Evolutionary conservation across 2,888 invertebrate genomes (phyloP), one percentile per base, ranked within the genome.

Genomic region (Caradrina clavipalpis): DNA sequence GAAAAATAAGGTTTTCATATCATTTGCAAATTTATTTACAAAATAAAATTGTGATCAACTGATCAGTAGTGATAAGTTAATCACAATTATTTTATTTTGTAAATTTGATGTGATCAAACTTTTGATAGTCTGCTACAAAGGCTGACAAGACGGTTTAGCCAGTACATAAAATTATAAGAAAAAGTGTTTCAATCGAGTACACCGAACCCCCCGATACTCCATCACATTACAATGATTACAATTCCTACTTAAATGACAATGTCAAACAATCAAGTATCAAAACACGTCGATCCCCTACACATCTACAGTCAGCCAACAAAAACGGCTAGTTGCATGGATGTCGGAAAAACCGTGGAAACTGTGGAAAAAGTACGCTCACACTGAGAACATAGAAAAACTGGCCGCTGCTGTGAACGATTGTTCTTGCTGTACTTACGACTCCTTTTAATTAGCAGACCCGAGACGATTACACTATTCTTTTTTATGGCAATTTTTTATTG

Each of bases 301-400:
- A 87, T 88, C 87, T 88, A 90, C 88, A 91, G 87, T 81, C 84
- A 81, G 78, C 71, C 75, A 71, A 87, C 90, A 93, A 94, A 91
- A 89, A 88, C 87, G 54, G 1, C 65, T 49, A 68, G 83, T 78
- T 80, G 83, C 76, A 77, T 77, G 74, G 90, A 83, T 82, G 78
- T 82, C 61, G 91, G 95, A 95, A 95, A 95, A 95, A 95, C 93
- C 94, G 94, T 95, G 95, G 95, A 93, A 95, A 94, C 89, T 77
- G 83, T 63, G 87, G 94, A 95, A 95, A 95, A 95, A 94, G 90
- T 78, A 60, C 86, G 88, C 91, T 94, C 95, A 90, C 95, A 95
- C 88, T 89, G 88, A 76, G 81, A 74, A 59, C 54, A 26, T 62
- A 78, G 90, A 92, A 93, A 93, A 93, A 90, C 79, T 77, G 58